Base-by-base conservation (phyloP, 2,113 vertebrate species). In the Bufo gargarizans region DNA sequence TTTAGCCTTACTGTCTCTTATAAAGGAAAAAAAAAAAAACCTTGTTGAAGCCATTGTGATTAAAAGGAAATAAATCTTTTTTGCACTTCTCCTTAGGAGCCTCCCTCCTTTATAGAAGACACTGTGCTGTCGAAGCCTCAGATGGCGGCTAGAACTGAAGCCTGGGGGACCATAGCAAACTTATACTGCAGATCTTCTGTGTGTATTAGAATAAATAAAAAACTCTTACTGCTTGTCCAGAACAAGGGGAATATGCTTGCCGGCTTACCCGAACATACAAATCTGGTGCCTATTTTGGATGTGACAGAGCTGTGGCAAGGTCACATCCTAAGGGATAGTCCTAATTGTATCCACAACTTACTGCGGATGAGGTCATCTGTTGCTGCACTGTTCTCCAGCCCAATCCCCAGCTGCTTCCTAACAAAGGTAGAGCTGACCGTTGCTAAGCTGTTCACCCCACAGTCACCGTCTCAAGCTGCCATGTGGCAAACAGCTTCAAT, bases 261-360 rank as follows among this genome's bases (percentile, higher is more conserved):
- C 63, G 82, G 82, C 82, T 84, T 84, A 84, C 8, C 63, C 22
- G 63, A 69, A 84, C 65, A 84, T 84, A 84, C 82, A 84, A 84
- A 84, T 84, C 82, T 84, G 82, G 82, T 84, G 82, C 49, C 82
- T 84, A 71, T 84, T 84, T 65, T 67, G 82, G 47, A 55, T 84
- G 82, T 84, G 82, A 84, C 82, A 84, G 47, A 84, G 82, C 50
- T 71, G 82, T 84, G 82, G 82, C 82, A 71, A 84, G 82, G 82
- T 84, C 82, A 84, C 82, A 84, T 84, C 82, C 82, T 84, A 22
- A 84, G 82, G 82, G 82, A 84, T 84, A 69, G 82, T 50, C 82
- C 82, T 84, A 84, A 84, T 84, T 84, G 82, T 84, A 84, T 84
- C 82, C 82, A 84, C 82, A 84, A 84, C 82, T 84, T 69, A 69